Conservation (phyloP, 2,888 invertebrate species). For the Bimastos eiseni region DNA sequence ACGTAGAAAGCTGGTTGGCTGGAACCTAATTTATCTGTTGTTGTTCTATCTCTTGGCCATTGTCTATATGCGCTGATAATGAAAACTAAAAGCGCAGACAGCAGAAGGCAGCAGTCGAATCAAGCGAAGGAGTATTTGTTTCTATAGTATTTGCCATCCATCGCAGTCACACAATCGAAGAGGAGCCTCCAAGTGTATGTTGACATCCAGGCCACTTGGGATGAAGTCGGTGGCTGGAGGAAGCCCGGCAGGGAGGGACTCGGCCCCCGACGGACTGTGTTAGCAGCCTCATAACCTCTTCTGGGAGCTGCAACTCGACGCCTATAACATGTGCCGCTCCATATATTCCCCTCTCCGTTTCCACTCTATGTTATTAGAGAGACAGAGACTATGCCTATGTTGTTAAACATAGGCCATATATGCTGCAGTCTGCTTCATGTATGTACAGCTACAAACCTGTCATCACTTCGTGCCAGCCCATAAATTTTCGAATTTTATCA, state of each 20-base stretch:
- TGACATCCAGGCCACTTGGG: not conserved
- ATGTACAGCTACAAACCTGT: not conserved
- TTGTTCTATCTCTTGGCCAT: not conserved
- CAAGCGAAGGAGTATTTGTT: constrained; percentile 13
- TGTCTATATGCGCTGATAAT: constrained; percentile 13
- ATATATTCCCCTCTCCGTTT: not conserved
- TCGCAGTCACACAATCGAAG: not conserved
- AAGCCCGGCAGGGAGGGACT: not conserved
- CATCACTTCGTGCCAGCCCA: not conserved
- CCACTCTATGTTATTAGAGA: too few relatives aligned
- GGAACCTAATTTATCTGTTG: not conserved
- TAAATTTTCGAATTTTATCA: not conserved
- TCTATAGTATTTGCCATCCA: not conserved
- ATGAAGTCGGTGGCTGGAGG: not conserved
- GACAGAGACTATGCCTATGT: too few relatives aligned
- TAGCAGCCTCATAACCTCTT: too few relatives aligned
- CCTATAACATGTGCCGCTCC: not conserved
- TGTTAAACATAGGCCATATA: too few relatives aligned
- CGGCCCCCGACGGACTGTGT: not conserved
- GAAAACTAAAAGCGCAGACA: not conserved
- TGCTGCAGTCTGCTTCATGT: not conserved
- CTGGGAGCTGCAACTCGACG: not conserved
- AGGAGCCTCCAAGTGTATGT: not conserved
- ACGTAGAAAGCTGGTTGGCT: not conserved
- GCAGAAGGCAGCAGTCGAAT: not conserved